Conservation (phyloP, 1,140 invertebrate genomes). For the Pomacea maculata region DNA sequence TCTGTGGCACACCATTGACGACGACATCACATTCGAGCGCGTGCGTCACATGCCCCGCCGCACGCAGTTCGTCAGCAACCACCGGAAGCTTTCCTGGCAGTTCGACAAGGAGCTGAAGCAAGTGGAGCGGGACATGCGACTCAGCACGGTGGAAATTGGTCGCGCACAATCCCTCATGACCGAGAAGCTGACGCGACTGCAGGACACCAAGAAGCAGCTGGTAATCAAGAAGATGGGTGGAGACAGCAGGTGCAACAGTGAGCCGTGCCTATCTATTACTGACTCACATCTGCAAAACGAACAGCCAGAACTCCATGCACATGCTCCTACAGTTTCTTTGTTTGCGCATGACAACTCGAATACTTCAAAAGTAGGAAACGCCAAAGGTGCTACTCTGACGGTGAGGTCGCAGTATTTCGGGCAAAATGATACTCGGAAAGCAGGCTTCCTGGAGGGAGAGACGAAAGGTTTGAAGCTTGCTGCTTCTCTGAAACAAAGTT, state of each 20-base stretch:
- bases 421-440: no score
- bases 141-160: conserved; percentile 27
- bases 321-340: neutral
- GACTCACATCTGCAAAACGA: neutral
- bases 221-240: neutral
- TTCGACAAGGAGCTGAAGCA: conserved; percentile 35
- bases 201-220: conserved; percentile 22
- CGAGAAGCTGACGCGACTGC: conserved; percentile 22
- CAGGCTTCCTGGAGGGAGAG: no score
- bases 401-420: no score
- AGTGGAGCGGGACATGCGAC: conserved; percentile 30
- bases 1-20: conserved; percentile 34
- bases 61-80: conserved; percentile 35
- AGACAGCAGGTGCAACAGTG: neutral
- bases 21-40: conserved; percentile 41
- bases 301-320: neutral
- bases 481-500: no score
- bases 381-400: no score
- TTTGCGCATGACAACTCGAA: neutral
- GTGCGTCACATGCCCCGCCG: conserved; percentile 33
- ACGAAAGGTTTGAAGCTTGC: no score
- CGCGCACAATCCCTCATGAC: conserved; percentile 30
- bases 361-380: neutral
- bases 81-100: conserved; percentile 40
- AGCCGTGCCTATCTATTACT: neutral